A percentile compares a stretch with the other conserved stretches of the same genome.
Conservation (phyloP, 2,888 invertebrate genomes). For the Callosobruchus maculatus region DNA sequence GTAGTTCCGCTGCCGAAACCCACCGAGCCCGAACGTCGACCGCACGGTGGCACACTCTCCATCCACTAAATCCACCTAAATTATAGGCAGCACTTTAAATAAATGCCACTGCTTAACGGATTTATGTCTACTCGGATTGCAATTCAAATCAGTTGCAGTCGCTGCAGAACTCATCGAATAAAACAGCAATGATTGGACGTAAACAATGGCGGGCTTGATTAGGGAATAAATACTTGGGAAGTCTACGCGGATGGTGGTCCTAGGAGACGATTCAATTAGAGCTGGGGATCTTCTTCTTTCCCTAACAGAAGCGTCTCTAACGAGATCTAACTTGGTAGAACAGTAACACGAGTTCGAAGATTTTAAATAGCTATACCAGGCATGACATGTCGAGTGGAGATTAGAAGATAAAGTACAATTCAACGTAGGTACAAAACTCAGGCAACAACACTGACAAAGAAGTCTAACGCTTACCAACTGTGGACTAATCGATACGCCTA, state of each 20-base stretch:
- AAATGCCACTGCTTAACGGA: constrained; percentile 44
- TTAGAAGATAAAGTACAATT: too few species aligned
- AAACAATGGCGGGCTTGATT: constrained; percentile 46
- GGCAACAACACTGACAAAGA: too few species aligned
- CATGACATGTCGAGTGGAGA: too few species aligned
- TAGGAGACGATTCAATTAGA: constrained; percentile 44
- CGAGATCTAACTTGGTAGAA: not conserved
- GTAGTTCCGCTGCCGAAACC: not conserved
- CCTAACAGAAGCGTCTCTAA: not conserved
- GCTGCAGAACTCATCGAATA: constrained; percentile 37
- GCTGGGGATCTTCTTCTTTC: constrained; percentile 24
- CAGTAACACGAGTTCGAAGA: too few species aligned
- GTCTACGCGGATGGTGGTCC: constrained; percentile 16
- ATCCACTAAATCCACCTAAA: constrained; percentile 26
- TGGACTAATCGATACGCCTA: too few species aligned
- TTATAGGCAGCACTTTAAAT: constrained; percentile 42
- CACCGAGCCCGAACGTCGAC: not conserved
- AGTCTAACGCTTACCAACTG: too few species aligned
- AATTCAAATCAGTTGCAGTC: constrained; percentile 44
- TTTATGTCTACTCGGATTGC: constrained; percentile 43
- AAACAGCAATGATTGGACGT: constrained; percentile 43
- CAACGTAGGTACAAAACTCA: too few species aligned
- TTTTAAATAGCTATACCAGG: too few species aligned
- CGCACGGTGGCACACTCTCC: constrained; percentile 1
- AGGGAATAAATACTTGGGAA: constrained; percentile 44